Percentiles rank a stretch among this genome's conserved stretches.
phyloP scores from a whole-genome alignment of 2,113 vertebrate genomes.

The Ophiodon elongatus region DNA sequence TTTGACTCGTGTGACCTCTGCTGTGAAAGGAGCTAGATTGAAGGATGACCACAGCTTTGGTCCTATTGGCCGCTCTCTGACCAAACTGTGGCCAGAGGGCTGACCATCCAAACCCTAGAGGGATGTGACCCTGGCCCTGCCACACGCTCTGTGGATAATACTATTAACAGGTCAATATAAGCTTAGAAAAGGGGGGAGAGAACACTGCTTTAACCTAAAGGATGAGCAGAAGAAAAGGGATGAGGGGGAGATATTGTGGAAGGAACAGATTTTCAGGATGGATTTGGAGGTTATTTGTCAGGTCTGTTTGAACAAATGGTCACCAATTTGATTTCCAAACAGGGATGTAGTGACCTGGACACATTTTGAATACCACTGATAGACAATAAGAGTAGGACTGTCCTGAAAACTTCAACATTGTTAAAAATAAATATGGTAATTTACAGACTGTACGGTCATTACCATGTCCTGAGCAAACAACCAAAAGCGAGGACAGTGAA shows the following conservation, averaged over 20 bases:
- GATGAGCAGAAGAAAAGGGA: slow-evolving; percentile 48
- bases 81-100: slow-evolving; percentile 72
- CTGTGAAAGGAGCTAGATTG: slow-evolving; percentile 91
- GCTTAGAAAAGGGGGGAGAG: slow-evolving; percentile 35
- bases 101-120: slow-evolving; percentile 76
- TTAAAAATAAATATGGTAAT: not conserved
- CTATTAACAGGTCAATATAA: slow-evolving; percentile 81
- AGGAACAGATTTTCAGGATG: slow-evolving; percentile 46
- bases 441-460: not conserved
- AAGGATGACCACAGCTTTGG: slow-evolving; percentile 90
- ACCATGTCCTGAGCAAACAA: not conserved
- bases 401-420: not conserved
- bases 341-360: slow-evolving; percentile 14
- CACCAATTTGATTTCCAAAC: slow-evolving; percentile 43
- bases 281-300: slow-evolving; percentile 44
- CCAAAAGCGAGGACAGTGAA: not conserved
- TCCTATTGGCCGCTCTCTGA: slow-evolving; percentile 84
- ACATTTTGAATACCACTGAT: not conserved
- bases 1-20: slow-evolving; percentile 91
- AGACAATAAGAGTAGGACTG: not conserved
- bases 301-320: slow-evolving; percentile 60
- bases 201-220: slow-evolving; percentile 50
- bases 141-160: slow-evolving; percentile 81
- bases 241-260: slow-evolving; percentile 39
- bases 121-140: slow-evolving; percentile 75